A percentile compares a stretch with the other conserved stretches of the same genome.
Conservation (phyloP, 2,888 invertebrate genomes). For the Epinotia brunnichana region DNA sequence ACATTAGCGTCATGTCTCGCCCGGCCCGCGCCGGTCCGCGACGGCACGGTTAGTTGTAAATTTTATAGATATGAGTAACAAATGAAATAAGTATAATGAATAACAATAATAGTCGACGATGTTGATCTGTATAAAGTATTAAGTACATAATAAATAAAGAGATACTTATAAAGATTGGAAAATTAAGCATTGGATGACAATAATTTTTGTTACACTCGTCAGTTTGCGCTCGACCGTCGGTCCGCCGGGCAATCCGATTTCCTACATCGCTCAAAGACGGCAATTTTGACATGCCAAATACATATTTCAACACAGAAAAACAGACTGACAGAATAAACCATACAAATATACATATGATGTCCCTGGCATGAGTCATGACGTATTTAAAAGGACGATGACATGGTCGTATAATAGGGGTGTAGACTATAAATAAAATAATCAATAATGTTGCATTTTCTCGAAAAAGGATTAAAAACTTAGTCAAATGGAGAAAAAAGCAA, state of each 20-base stretch:
- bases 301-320: neutral
- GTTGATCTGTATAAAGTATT: slow-evolving; percentile 76
- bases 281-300: slow-evolving; percentile 3
- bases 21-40: slow-evolving; percentile 44
- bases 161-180: slow-evolving; percentile 71
- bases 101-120: slow-evolving; percentile 57
- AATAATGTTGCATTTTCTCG: too few species aligned
- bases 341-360: neutral
- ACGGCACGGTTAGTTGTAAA: slow-evolving; percentile 63
- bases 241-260: slow-evolving; percentile 34
- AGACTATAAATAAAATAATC: too few species aligned
- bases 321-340: neutral
- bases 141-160: slow-evolving; percentile 65
- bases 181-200: slow-evolving; percentile 82
- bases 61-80: slow-evolving; percentile 62
- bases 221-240: slow-evolving; percentile 47
- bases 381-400: neutral
- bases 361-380: neutral
- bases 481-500: too few species aligned
- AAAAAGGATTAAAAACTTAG: too few species aligned
- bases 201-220: slow-evolving; percentile 79
- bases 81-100: slow-evolving; percentile 43
- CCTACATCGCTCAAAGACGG: neutral
- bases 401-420: too few species aligned
- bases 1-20: slow-evolving; percentile 25